A percentile compares a stretch with the other conserved stretches of the same genome.
These are phyloP conservation scores for Petrocephalus microphthalmus DNA, from an alignment of 2,113 vertebrate species.

Conservation along the genomic window DNA sequence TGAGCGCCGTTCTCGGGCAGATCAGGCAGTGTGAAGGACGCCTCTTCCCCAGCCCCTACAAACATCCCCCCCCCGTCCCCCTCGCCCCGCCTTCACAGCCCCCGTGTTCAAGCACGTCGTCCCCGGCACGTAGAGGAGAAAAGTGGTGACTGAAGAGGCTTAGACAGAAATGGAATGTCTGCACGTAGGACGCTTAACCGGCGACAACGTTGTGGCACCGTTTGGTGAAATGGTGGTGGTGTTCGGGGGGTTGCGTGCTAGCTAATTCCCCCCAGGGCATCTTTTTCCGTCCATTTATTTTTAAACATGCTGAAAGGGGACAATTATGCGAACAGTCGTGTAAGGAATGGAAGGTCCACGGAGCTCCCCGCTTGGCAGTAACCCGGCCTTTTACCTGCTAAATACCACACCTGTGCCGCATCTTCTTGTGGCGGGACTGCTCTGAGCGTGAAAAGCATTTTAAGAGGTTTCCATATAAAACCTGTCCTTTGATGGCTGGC, in stretches of 20 bases:
- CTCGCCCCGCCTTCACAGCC: constrained; percentile 22
- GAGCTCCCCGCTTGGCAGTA: background rate
- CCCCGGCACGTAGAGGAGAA: constrained; percentile 45
- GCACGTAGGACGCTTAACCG: background rate
- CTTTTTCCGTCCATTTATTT: background rate
- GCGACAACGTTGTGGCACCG: background rate
- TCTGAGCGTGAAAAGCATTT: background rate
- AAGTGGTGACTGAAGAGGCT: background rate
- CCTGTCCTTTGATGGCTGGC: constrained; percentile 19
- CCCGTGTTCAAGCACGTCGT: constrained; percentile 47
- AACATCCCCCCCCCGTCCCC: background rate
- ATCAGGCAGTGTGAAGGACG: constrained; percentile 67
- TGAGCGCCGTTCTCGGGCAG: constrained; percentile 59
- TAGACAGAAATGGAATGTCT: background rate
- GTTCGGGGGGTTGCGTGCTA: background rate
- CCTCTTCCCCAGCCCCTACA: constrained; percentile 17
- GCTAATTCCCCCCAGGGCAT: background rate
- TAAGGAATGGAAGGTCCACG: background rate
- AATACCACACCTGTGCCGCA: background rate
- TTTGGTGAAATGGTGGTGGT: background rate
- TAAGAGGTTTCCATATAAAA: constrained; percentile 4
- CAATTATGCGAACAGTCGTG: background rate
- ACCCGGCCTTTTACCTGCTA: background rate
- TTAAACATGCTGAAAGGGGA: background rate
- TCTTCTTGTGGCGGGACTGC: background rate